These are phyloP conservation scores for Nothocercus julius DNA, from an alignment of 2,113 vertebrate genomes.

Conservation along the genomic window DNA sequence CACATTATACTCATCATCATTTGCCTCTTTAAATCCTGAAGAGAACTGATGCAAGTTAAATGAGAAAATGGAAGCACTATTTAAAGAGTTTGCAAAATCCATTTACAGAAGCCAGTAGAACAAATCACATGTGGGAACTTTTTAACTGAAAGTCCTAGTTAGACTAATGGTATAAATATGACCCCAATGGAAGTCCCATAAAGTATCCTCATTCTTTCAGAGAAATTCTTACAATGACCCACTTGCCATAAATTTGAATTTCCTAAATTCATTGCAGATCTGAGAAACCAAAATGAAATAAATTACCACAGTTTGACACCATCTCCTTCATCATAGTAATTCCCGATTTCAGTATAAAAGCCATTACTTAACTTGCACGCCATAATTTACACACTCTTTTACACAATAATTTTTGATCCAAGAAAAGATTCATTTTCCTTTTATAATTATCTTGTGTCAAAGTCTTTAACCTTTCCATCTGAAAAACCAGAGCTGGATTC, in stretches of 20 bases:
- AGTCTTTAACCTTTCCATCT: constrained; percentile 68
- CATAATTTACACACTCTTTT: constrained; percentile 72
- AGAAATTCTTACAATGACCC: constrained; percentile 52
- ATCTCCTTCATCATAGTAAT: constrained; percentile 65
- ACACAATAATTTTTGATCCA: constrained; percentile 66
- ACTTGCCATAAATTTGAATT: constrained; percentile 67
- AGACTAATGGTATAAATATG: constrained; percentile 64
- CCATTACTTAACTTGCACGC: constrained; percentile 57
- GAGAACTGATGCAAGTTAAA: constrained; percentile 40
- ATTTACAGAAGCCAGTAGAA: constrained; percentile 57
- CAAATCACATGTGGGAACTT: constrained; percentile 45
- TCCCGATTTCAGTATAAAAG: constrained; percentile 68
- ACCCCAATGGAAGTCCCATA: constrained; percentile 38
- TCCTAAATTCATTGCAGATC: constrained; percentile 62
- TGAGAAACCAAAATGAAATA: constrained; percentile 71
- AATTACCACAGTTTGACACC: constrained; percentile 61
- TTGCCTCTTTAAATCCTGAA: constrained; percentile 35
- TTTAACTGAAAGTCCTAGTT: constrained; percentile 41
- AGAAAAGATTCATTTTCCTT: constrained; percentile 68
- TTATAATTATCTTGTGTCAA: constrained; percentile 59
- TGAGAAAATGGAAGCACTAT: constrained; percentile 25
- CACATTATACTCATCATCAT: constrained; percentile 18
- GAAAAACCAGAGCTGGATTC: constrained; percentile 39
- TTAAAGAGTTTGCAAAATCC: constrained; percentile 56
- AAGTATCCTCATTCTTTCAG: constrained; percentile 42